Evolutionary conservation across 2,888 invertebrate genomes (phyloP), one percentile per base, ranked within the genome.

Genomic region (Microctonus brassicae): DNA sequence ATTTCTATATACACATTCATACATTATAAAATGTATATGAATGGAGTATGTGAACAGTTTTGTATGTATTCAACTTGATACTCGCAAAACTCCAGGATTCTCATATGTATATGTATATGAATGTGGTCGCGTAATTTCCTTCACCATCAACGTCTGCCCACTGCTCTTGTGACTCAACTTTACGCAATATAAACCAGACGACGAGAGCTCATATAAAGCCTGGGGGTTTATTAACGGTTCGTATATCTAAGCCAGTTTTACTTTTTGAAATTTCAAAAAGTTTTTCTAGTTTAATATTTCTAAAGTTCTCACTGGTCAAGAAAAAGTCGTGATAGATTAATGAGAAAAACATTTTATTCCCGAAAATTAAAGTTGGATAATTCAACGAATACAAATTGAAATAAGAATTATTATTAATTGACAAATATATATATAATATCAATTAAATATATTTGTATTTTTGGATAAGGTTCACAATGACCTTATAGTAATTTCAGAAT

Each of bases 171-270:
- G 47, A 47, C 47, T 55, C 65, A 53, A 65, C 53, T 65, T 65
- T 65, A 24, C 47, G 47, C 52, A 52, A 29, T 65, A 53, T 4
- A 53, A 65, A 34, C 65, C 53, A 20, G 53, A 17, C 63, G 63
- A 47, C 39, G 47, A 63, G 63, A 20, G 63, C 47, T 29, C n/a
- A 47, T 26, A 42, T 26, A 52, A 63, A 52, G 52, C 63, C 29
- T 29, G 24, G n/a, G 52, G 39, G 17, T 55, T 65, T 65, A 65
- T 65, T 53, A 65, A 65, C 55, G 52, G 47, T 29, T 33, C n/a
- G 13, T 5, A 6, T 24, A 17, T 55, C n/a, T 26, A 55, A 55
- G 55, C n/a, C 55, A 6, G 29, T 55, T 55, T 24, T 26, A 13
- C n/a, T 4, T 11, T n/a, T n/a, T 29, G 11, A n/a, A 55, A 55